These are phyloP conservation scores for Chloroceryle inda DNA, from an alignment of 2,797 vertebrate species.

Conservation along the genomic window DNA sequence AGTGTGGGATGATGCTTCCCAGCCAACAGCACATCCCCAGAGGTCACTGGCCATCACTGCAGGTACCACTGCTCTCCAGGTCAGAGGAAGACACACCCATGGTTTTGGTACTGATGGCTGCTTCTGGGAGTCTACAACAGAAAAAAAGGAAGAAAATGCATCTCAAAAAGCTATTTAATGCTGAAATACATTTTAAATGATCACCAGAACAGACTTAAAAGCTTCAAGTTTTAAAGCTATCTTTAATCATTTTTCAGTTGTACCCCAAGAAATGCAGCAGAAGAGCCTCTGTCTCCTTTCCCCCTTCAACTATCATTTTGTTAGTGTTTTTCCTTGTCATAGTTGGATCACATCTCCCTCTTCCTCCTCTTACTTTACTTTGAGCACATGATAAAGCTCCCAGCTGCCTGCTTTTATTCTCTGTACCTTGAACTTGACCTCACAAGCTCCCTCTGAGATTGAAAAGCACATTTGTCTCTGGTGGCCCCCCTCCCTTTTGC, in stretches of 20 bases:
- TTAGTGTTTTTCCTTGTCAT: background rate
- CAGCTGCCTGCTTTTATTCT: background rate
- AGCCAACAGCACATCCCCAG: background rate
- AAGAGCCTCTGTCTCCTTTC: background rate
- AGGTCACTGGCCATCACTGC: background rate
- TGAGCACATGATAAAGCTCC: background rate
- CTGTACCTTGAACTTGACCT: background rate
- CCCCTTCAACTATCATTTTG: background rate
- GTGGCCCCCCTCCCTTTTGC: background rate
- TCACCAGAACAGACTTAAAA: background rate
- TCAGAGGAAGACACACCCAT: background rate
- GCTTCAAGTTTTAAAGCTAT: background rate
- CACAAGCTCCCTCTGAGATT: background rate
- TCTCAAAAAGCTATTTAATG: background rate
- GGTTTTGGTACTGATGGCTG: background rate
- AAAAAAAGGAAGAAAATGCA: background rate
- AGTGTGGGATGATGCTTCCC: background rate
- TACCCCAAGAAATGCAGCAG: background rate
- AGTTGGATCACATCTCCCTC: background rate
- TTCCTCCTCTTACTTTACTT: background rate
- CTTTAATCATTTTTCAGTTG: background rate
- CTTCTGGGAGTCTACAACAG: background rate
- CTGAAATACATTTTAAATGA: background rate
- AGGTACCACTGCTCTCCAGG: background rate
- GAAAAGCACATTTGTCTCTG: background rate